A percentile compares a stretch with the other conserved stretches of the same genome.
Evolutionary conservation across 2,888 invertebrate species (phyloP).

Genomic region (Ryuthela nishihirai): DNA sequence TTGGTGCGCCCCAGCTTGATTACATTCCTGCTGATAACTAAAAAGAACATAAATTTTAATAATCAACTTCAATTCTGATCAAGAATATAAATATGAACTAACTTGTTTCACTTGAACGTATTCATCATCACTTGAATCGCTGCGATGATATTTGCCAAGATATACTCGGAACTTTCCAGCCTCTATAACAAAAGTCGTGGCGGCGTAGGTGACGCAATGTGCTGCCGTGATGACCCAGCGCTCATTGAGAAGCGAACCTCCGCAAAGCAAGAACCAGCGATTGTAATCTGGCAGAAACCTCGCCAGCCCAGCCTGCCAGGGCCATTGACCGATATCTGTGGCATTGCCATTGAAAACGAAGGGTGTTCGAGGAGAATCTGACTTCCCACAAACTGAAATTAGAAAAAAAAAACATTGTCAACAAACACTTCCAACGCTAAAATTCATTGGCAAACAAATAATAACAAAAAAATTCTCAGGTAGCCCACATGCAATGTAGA

Average conservation of each 20-base stretch:
- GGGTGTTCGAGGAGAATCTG: conserved; percentile 40
- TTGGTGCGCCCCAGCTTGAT: too few relatives aligned
- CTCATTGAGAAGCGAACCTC: conserved; percentile 39
- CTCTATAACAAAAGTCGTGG: conserved; percentile 17
- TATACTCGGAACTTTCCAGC: conserved; percentile 39
- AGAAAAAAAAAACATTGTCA: not conserved
- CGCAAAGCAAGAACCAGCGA: conserved; percentile 40
- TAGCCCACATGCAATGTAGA: not conserved
- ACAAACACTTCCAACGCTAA: not conserved
- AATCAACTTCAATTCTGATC: too few relatives aligned
- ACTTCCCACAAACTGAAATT: conserved; percentile 41
- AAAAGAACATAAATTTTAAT: too few relatives aligned
- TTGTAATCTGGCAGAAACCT: conserved; percentile 18
- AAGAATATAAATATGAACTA: too few relatives aligned
- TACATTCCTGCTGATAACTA: too few relatives aligned
- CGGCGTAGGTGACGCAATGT: conserved; percentile 40
- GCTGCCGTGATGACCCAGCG: conserved; percentile 42
- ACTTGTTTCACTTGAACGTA: conserved; percentile 39
- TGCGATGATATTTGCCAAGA: conserved; percentile 41
- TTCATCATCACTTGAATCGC: conserved; percentile 39
- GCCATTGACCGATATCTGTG: conserved; percentile 43
- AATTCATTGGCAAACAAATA: conserved; percentile 5
- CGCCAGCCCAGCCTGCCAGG: conserved; percentile 42
- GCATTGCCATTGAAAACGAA: conserved; percentile 42
- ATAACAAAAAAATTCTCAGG: too few relatives aligned